Evolutionary conservation across 2,888 invertebrate genomes (phyloP).

Genomic region (Uropetala carovei): DNA sequence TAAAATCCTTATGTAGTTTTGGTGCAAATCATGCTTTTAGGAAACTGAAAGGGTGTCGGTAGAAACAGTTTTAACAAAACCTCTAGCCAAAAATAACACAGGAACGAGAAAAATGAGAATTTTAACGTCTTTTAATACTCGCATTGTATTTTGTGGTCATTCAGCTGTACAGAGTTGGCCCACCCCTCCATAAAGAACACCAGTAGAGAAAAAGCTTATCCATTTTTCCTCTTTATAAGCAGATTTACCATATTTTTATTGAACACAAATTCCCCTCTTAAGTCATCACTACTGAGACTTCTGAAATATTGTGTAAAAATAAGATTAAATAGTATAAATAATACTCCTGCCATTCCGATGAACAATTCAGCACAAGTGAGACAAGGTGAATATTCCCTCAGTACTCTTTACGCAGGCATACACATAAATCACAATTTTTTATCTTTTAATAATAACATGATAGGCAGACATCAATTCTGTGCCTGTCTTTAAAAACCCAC

Average conservation of each 20-base stretch:
- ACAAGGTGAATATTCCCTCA: conserved; percentile 63
- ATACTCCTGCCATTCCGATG: conserved; percentile 62
- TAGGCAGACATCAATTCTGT: conserved; percentile 53
- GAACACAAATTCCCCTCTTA: conserved; percentile 63
- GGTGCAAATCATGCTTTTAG: too few relatives aligned
- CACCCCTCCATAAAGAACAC: conserved; percentile 64
- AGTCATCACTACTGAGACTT: conserved; percentile 59
- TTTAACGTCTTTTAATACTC: conserved; percentile 58
- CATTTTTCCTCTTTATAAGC: conserved; percentile 59
- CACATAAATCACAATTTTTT: conserved; percentile 61
- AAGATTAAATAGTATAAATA: conserved; percentile 64
- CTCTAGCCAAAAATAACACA: conserved; percentile 12
- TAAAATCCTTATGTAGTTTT: too few relatives aligned
- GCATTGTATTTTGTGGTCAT: conserved; percentile 61
- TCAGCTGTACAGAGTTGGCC: conserved; percentile 64
- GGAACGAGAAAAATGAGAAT: conserved; percentile 43
- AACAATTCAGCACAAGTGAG: conserved; percentile 62
- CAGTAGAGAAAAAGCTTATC: conserved; percentile 60
- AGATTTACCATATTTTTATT: conserved; percentile 63
- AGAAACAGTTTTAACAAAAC: not conserved
- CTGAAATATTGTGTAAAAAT: conserved; percentile 63
- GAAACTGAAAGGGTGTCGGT: too few relatives aligned
- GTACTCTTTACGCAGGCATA: conserved; percentile 62
- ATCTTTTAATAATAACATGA: conserved; percentile 56
- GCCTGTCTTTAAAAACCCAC: conserved; percentile 62